A percentile compares a stretch with the other conserved stretches of the same genome.
Evolutionary conservation across 2,888 invertebrate species (phyloP).

Genomic region (Halocaridina rubra): DNA sequence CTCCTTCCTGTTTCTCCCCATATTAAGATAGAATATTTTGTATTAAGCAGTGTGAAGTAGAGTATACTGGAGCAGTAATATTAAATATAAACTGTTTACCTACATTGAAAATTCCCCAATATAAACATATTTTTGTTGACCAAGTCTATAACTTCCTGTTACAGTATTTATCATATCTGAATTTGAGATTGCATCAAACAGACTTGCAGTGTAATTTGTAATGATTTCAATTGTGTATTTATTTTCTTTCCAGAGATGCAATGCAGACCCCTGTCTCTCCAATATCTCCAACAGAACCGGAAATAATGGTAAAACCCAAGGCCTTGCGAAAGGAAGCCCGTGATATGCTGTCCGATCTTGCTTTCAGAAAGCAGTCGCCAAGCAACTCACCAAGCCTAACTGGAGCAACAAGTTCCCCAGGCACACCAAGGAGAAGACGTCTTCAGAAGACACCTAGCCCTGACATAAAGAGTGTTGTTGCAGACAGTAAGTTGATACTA

Average conservation of each 20-base stretch:
- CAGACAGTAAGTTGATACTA: slow-evolving; percentile 66
- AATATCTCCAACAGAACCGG: slow-evolving; percentile 77
- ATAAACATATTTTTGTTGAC: no score
- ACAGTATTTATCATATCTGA: no score
- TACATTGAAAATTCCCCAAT: no score
- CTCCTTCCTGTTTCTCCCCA: no score
- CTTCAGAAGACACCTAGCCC: slow-evolving; percentile 66
- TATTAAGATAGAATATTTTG: no score
- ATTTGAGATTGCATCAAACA: no score
- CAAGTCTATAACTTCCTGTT: no score
- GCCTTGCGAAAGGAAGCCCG: slow-evolving; percentile 79
- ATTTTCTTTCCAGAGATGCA: slow-evolving; percentile 71
- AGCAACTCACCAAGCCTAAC: slow-evolving; percentile 34
- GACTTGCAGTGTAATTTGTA: neutral
- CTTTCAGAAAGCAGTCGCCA: slow-evolving; percentile 76
- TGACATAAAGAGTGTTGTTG: slow-evolving; percentile 66
- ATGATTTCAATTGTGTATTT: neutral
- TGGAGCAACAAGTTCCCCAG: slow-evolving; percentile 48
- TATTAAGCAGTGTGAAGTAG: no score
- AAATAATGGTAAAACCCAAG: slow-evolving; percentile 75
- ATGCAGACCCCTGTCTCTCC: slow-evolving; percentile 83
- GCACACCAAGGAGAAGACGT: slow-evolving; percentile 66
- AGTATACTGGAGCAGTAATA: no score
- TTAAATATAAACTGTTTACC: no score
- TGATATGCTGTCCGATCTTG: slow-evolving; percentile 85